Conservation (phyloP, 1,140 invertebrate species). For the Venustaconcha ellipsiformis region DNA sequence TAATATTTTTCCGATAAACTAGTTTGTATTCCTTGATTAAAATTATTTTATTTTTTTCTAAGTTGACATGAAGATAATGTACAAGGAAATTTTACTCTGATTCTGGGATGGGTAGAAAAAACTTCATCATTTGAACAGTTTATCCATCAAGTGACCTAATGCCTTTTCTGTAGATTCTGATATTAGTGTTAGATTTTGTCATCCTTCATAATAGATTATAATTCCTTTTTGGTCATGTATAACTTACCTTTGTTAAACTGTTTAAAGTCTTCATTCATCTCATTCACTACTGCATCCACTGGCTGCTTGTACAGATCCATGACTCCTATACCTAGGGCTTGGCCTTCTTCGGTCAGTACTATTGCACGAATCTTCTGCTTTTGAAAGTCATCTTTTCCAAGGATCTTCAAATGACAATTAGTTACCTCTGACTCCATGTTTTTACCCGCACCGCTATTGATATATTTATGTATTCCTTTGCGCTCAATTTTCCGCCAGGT, state of each 20-base stretch:
- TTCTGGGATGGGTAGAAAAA: too few species aligned
- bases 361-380: conserved; percentile 4
- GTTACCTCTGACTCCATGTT: not conserved
- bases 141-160: too few species aligned
- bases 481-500: conserved; percentile 3
- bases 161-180: too few species aligned
- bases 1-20: too few species aligned
- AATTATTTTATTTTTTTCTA: too few species aligned
- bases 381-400: conserved; percentile 4
- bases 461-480: conserved; percentile 10
- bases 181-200: too few species aligned
- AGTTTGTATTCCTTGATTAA: too few species aligned
- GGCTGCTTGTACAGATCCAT: not conserved
- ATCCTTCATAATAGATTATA: not conserved
- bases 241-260: conserved; percentile 31
- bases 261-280: conserved; percentile 31
- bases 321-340: not conserved
- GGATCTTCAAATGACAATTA: conserved; percentile 4
- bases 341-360: conserved; percentile 6
- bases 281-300: conserved; percentile 46
- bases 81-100: too few species aligned
- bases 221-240: conserved; percentile 17
- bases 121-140: too few species aligned
- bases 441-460: not conserved
- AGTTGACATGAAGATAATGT: too few species aligned